Conservation (phyloP, 2,888 invertebrate genomes). For the Clepsis dumicolana region DNA sequence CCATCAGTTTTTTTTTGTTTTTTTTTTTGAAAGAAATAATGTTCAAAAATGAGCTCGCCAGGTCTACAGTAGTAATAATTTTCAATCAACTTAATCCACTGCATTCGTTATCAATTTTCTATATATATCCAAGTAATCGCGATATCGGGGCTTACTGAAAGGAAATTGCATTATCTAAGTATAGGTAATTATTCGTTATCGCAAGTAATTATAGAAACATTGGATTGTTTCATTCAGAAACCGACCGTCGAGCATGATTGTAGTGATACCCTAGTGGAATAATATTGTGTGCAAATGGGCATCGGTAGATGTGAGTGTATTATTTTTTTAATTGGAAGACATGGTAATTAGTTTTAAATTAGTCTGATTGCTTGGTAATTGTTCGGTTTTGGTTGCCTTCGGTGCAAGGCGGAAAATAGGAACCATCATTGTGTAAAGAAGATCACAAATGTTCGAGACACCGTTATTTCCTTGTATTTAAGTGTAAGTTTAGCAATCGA, state of each 20-base stretch:
- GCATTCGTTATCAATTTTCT: slow-evolving; percentile 33
- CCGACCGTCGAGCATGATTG: slow-evolving; percentile 38
- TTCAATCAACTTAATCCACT: slow-evolving; percentile 17
- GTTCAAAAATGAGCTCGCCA: too few species aligned
- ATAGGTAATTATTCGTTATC: slow-evolving; percentile 51
- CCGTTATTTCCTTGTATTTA: too few species aligned
- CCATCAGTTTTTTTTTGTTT: too few species aligned
- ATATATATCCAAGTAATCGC: slow-evolving; percentile 40
- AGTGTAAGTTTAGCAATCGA: too few species aligned
- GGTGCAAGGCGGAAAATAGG: neutral
- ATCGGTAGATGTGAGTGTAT: slow-evolving; percentile 27
- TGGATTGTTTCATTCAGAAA: slow-evolving; percentile 50
- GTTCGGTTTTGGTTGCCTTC: neutral
- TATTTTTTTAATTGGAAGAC: slow-evolving; percentile 25
- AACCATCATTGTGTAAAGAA: too few species aligned
- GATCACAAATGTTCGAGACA: too few species aligned
- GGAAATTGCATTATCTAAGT: slow-evolving; percentile 60
- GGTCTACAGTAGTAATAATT: too few species aligned
- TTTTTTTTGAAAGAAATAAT: too few species aligned
- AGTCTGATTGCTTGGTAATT: neutral
- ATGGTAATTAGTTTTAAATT: neutral
- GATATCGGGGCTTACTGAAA: slow-evolving; percentile 52
- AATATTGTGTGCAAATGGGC: slow-evolving; percentile 45
- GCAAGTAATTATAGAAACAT: slow-evolving; percentile 45
- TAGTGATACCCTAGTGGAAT: slow-evolving; percentile 33